phyloP scores from a whole-genome alignment of 2,113 vertebrate species.

The Heteronetta atricapilla region DNA sequence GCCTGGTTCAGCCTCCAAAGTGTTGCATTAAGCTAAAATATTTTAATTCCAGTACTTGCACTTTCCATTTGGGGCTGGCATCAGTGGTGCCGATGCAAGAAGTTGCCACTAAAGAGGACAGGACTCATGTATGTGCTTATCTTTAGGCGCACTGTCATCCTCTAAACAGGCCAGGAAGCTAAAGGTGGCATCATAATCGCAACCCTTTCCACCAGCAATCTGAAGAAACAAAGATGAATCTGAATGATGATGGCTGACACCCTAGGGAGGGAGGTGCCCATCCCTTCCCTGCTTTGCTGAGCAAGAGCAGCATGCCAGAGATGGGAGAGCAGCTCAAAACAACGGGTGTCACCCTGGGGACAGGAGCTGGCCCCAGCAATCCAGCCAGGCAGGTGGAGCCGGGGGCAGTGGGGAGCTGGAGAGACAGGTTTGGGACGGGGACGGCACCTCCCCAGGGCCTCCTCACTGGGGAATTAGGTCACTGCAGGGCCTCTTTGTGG shows the following conservation, averaged over 20 bases:
- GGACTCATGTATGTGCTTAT: rapidly evolving
- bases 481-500: not conserved
- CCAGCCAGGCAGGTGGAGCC: not conserved
- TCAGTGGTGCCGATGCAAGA: not conserved
- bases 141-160: not conserved
- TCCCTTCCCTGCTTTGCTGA: not conserved
- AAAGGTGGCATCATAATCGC: rapidly evolving
- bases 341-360: not conserved
- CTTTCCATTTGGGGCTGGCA: not conserved
- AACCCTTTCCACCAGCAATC: not conserved
- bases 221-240: not conserved
- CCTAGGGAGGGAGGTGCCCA: rapidly evolving
- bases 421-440: not conserved
- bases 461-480: not conserved
- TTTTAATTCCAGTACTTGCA: rapidly evolving
- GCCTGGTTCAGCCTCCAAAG: not conserved
- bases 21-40: not conserved
- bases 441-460: not conserved
- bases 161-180: not conserved
- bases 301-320: no score
- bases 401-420: not conserved
- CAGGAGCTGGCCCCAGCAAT: not conserved
- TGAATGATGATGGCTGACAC: rapidly evolving
- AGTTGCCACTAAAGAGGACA: rapidly evolving
- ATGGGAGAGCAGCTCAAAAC: not conserved